These are phyloP conservation scores for Acanthisitta chloris DNA, from an alignment of 2,113 vertebrate species.

Conservation along the genomic window DNA sequence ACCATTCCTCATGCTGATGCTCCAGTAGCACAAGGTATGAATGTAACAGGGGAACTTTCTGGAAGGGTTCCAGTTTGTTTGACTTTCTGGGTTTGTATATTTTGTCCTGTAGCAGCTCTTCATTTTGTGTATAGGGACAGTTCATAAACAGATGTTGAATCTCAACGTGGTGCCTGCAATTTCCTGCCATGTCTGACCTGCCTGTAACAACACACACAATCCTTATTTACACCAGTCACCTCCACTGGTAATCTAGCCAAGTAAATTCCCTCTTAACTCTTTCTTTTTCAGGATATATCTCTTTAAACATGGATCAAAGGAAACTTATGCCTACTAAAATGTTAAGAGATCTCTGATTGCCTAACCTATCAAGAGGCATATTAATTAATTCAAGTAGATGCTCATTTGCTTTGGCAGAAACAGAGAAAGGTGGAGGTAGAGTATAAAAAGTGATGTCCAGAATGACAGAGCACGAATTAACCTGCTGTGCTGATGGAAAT, in stretches of 20 bases:
- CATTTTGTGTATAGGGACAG: background rate
- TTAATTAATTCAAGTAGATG: constrained; percentile 34
- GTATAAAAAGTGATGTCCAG: background rate
- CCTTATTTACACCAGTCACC: background rate
- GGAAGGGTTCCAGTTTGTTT: background rate
- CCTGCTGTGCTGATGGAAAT: background rate
- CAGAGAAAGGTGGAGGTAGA: background rate
- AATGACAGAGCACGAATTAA: background rate
- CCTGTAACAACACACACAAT: background rate
- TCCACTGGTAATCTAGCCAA: background rate
- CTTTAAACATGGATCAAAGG: constrained; percentile 8
- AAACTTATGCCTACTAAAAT: background rate
- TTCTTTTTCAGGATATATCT: background rate
- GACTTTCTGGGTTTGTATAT: background rate
- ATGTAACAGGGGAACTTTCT: background rate
- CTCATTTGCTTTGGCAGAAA: constrained; percentile 12
- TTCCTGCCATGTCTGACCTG: constrained; percentile 1
- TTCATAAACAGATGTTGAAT: constrained; percentile 36
- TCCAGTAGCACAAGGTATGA: background rate
- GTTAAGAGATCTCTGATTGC: constrained; percentile 28
- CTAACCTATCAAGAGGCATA: background rate
- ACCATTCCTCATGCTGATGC: background rate
- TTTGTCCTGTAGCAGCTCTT: constrained; percentile 5
- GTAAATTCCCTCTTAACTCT: background rate
- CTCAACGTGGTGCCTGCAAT: background rate